Evolutionary conservation across 1,140 invertebrate species (phyloP).

Genomic region (Zaprionus kolodkinae): DNA sequence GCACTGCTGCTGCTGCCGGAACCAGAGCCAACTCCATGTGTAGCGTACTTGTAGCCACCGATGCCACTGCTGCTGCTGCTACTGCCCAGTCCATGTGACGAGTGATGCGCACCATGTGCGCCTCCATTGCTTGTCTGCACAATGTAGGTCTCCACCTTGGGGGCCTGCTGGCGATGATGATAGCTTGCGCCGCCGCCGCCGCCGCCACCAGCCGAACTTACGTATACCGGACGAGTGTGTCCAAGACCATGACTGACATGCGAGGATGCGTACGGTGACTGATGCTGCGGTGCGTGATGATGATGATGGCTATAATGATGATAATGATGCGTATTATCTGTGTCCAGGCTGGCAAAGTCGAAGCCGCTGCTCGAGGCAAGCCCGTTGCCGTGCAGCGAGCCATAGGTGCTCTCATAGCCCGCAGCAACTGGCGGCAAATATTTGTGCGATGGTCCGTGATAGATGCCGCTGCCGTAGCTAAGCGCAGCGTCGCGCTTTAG

Average conservation of each 20-base stretch:
- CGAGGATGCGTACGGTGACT: slow-evolving; percentile 10
- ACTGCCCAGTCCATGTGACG: slow-evolving; percentile 23
- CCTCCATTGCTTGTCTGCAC: slow-evolving; percentile 53
- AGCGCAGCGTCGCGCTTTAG: slow-evolving; percentile 49
- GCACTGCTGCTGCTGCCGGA: neutral
- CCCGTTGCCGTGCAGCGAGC: slow-evolving; percentile 43
- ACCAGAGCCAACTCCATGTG: neutral
- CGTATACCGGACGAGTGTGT: slow-evolving; percentile 33
- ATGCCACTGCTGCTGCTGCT: slow-evolving; percentile 10
- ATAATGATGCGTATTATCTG: slow-evolving; percentile 22
- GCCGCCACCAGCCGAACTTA: slow-evolving; percentile 24
- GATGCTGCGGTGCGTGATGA: slow-evolving; percentile 27
- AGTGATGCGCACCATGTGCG: neutral
- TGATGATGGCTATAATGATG: slow-evolving; percentile 22
- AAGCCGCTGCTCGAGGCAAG: slow-evolving; percentile 50
- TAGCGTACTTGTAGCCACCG: slow-evolving; percentile 34
- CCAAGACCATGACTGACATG: slow-evolving; percentile 32
- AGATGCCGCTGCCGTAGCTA: slow-evolving; percentile 49
- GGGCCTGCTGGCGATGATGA: slow-evolving; percentile 36
- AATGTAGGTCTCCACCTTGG: slow-evolving; percentile 72
- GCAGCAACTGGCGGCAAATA: slow-evolving; percentile 55
- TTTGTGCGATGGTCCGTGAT: slow-evolving; percentile 73
- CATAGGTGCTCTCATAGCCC: slow-evolving; percentile 51
- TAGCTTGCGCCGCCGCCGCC: slow-evolving; percentile 13
- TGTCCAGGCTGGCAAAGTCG: slow-evolving; percentile 55